phyloP scores from a whole-genome alignment of 2,797 vertebrate species.

The Basileuterus tristriatus region DNA sequence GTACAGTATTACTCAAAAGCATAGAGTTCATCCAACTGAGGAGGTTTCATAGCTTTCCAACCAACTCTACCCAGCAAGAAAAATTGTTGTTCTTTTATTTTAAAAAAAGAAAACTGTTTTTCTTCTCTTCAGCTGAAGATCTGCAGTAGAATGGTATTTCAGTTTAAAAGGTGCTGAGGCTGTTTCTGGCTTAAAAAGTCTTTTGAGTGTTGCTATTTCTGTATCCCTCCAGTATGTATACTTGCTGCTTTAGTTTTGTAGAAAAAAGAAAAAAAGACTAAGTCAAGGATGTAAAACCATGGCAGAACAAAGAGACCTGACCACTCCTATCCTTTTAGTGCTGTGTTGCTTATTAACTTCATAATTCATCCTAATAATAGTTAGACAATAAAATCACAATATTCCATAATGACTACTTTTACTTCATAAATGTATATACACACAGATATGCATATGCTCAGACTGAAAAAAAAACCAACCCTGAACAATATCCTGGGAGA shows the following conservation, averaged over 20 bases:
- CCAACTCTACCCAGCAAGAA: neutral
- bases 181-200: neutral
- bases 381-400: neutral
- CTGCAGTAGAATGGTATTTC: neutral
- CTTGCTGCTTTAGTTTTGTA: neutral
- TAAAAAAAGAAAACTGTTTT: neutral
- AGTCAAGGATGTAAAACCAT: neutral
- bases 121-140: neutral
- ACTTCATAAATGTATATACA: neutral
- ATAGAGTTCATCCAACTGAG: neutral
- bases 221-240: neutral
- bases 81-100: neutral
- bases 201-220: neutral
- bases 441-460: neutral
- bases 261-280: neutral
- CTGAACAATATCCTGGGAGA: neutral
- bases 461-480: neutral
- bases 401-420: neutral
- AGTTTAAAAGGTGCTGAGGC: neutral
- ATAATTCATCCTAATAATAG: neutral
- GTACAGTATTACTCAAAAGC: neutral
- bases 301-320: neutral
- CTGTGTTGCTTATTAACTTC: neutral
- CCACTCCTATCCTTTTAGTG: neutral
- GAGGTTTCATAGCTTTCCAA: neutral